Base-by-base conservation (phyloP, 2,888 invertebrate genomes). In the Schrankia costaestrigalis region DNA sequence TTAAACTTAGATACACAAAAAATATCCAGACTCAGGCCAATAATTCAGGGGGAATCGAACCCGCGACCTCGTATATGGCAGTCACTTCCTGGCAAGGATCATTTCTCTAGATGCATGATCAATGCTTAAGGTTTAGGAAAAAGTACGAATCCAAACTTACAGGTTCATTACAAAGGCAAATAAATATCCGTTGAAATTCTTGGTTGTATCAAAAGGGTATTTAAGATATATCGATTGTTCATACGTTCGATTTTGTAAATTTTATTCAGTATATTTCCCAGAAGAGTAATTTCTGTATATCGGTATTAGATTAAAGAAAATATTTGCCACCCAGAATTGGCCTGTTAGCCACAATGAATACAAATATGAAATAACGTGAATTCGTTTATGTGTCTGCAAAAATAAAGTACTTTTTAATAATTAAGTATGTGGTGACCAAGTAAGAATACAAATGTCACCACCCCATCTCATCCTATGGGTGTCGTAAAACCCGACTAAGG, bases 121-220 rank as follows among this genome's bases (percentile, higher is more conserved):
- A n/a, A n/a, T n/a, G n/a, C n/a, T n/a, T n/a, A n/a, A n/a, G n/a
- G n/a, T n/a, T n/a, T n/a, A n/a, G n/a, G n/a, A n/a, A n/a, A n/a
- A n/a, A n/a, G n/a, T n/a, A n/a, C n/a, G n/a, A 4, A 3, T 1
- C 3, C 10, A 45, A n/a, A 28, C 48, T 48, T 42, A 52, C 53
- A 29, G 32, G 26, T 47, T 35, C 10, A 28, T 35, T 6, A 26
- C 0, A 2, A 14, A 28, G 4, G 1, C n/a, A 1, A 28, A 10
- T 3, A 44, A 2, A 8, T 48, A 53, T 1, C 40, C 40, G 10
- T 41, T 28, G 2, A 41, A 26, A 13, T 35, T 27, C 1, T 33
- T 41, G 11, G 31, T n/a, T 4, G 31, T 11, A 19, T 52, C 22
- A 1, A 41, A 18, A 5, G 50, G 50, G 0, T 38, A 1, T 22